Percentiles rank a stretch among this genome's conserved stretches.
phyloP scores from a whole-genome alignment of 2,797 vertebrate species.

The Ispidina lecontei region DNA sequence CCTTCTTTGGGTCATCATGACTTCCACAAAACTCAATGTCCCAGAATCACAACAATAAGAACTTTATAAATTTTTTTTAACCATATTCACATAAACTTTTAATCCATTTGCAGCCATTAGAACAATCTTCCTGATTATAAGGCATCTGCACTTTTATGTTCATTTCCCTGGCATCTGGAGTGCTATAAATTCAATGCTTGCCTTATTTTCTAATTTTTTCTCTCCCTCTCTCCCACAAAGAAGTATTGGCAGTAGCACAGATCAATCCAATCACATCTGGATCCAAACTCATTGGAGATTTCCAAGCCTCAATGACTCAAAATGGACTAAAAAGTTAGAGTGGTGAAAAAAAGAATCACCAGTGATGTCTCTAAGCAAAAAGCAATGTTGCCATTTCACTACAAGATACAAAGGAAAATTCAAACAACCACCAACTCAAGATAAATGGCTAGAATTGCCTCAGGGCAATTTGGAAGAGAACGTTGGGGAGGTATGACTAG shows the following conservation, averaged over 20 bases:
- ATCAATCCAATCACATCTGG: not conserved
- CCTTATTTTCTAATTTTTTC: slow-evolving; percentile 20
- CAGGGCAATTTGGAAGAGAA: not conserved
- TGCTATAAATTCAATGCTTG: slow-evolving; percentile 65
- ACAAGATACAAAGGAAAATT: not conserved
- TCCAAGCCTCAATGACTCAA: not conserved
- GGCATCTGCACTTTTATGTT: slow-evolving; percentile 73
- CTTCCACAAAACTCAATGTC: not conserved
- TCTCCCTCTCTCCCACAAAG: not conserved
- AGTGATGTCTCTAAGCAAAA: not conserved
- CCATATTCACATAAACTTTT: slow-evolving; percentile 57
- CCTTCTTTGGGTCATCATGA: not conserved
- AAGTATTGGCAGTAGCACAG: not conserved
- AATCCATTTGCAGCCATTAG: slow-evolving; percentile 68
- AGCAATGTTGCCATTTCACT: not conserved
- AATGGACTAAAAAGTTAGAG: not conserved
- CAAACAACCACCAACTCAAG: not conserved
- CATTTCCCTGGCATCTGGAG: slow-evolving; percentile 73
- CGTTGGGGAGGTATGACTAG: not conserved
- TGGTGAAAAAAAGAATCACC: accelerated
- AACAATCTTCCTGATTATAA: slow-evolving; percentile 43
- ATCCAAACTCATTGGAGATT: not conserved
- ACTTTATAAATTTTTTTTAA: not conserved
- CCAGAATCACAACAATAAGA: not conserved
- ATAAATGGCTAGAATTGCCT: not conserved